Base-by-base conservation (phyloP, 2,797 vertebrate genomes). In the Miichthys miiuy region DNA sequence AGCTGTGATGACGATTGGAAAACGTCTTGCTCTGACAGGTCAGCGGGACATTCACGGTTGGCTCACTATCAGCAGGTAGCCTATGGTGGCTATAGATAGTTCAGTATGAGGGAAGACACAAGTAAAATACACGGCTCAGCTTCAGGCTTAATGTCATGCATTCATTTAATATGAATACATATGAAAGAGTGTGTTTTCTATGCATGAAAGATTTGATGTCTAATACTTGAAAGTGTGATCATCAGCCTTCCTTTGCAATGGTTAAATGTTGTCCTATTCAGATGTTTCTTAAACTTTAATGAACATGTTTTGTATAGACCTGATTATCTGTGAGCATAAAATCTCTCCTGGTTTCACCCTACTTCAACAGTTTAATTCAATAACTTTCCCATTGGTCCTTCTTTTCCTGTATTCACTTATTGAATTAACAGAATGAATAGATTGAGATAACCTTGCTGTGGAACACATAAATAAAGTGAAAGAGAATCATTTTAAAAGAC, bases 51-150 rank as follows among this genome's bases (percentile, higher is more conserved):
- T 84, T 88, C 80, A 77, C 25, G 69, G 81, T 64, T 68, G 83
- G 76, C 71, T 88, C 70, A 57, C 70, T 76, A 84, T 75, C 87
- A 90, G 83, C 88, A 85, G 90, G 83, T 20, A 58, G 75, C 46
- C 71, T 30, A 52, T 13, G 17, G 66, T 47, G 44, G 44, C 79
- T 58, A 58, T 21, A 52, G 55, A 5, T 48, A 8, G 55, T 47
- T 16, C 0, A 7, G 17, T n/a, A 27, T 54, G 44, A 60, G 20
- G 13, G 50, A 72, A 54, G 2, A 74, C 13, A 58, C 47, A 3
- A 5, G 30, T n/a, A 9, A 50, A 57, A 38, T 21, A 30, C 41
- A 62, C 13, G 55, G 47, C 6, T 61, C 51, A 50, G 56, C 38
- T 16, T 72, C 80, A 57, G 46, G 27, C 56, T 41, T 20, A 55